A percentile compares a stretch with the other conserved stretches of the same genome.
phyloP scores from a whole-genome alignment of 2,113 vertebrate species.

The Equus przewalskii region DNA sequence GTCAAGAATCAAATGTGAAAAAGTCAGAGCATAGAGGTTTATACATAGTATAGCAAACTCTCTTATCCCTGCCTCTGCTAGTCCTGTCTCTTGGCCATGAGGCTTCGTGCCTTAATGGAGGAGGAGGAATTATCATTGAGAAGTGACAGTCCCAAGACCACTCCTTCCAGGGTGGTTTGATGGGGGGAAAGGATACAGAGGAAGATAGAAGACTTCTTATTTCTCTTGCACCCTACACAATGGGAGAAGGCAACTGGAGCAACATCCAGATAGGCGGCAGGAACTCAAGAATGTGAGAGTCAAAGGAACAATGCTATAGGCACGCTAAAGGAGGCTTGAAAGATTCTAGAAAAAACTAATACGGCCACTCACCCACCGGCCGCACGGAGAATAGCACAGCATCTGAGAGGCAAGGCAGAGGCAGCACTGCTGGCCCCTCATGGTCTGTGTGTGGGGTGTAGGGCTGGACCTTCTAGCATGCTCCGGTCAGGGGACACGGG shows the following conservation, averaged over 20 bases:
- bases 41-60: neutral
- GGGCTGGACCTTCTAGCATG: neutral
- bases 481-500: neutral
- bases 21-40: neutral
- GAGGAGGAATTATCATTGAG: neutral
- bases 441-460: neutral
- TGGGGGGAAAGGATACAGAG: neutral
- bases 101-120: neutral
- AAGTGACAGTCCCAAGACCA: neutral
- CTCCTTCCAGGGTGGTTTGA: neutral
- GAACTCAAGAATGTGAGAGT: neutral
- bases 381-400: fast-evolving
- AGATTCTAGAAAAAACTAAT: neutral
- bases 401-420: fast-evolving
- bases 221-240: neutral
- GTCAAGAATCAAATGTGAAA: neutral
- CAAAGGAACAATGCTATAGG: too few relatives aligned
- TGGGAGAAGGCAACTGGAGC: neutral
- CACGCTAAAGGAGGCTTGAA: neutral
- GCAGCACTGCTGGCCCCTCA: neutral
- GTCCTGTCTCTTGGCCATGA: neutral
- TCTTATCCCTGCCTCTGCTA: neutral
- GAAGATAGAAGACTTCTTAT: neutral
- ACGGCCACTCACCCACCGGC: neutral
- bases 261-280: neutral